Percentiles rank a stretch among this genome's conserved stretches.
Conservation (phyloP, 2,113 vertebrate species). For the Onychorhynchus coronatus region DNA sequence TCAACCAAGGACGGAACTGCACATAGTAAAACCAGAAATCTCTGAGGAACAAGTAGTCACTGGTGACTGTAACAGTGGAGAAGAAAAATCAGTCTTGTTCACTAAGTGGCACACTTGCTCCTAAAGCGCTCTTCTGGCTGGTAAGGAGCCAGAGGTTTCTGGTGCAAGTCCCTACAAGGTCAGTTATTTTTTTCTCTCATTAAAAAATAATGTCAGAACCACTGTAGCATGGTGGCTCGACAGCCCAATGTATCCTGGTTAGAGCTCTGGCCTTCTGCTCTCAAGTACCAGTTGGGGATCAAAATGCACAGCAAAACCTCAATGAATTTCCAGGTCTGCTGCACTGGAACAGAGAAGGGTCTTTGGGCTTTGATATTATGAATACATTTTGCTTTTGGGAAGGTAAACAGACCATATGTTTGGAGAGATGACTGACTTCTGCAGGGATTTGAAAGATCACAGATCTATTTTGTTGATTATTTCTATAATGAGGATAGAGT, state of each 20-base stretch:
- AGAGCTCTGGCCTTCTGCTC: constrained; percentile 51
- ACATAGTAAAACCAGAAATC: neutral
- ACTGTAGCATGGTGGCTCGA: constrained; percentile 15
- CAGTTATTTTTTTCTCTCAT: constrained; percentile 37
- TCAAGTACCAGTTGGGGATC: neutral
- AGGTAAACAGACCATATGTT: constrained; percentile 60
- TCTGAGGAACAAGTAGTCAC: neutral
- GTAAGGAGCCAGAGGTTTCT: neutral
- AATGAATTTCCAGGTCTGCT: constrained; percentile 37
- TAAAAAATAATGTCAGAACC: constrained; percentile 7
- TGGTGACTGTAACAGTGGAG: too few species aligned
- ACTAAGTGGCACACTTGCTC: neutral
- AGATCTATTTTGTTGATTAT: constrained; percentile 60
- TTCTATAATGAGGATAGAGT: constrained; percentile 50
- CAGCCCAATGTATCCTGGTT: constrained; percentile 11
- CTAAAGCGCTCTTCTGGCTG: neutral
- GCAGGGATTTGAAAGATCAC: constrained; percentile 36
- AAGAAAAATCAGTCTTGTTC: neutral
- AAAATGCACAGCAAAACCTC: neutral
- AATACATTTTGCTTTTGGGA: constrained; percentile 42
- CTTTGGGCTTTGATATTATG: constrained; percentile 40
- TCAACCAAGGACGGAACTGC: neutral
- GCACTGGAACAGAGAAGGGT: constrained; percentile 27
- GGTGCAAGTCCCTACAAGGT: constrained; percentile 46
- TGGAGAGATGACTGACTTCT: constrained; percentile 46